Percentiles rank a stretch among this genome's conserved stretches.
Conservation (phyloP, 2,888 invertebrate species). For the Patella pellucida region DNA sequence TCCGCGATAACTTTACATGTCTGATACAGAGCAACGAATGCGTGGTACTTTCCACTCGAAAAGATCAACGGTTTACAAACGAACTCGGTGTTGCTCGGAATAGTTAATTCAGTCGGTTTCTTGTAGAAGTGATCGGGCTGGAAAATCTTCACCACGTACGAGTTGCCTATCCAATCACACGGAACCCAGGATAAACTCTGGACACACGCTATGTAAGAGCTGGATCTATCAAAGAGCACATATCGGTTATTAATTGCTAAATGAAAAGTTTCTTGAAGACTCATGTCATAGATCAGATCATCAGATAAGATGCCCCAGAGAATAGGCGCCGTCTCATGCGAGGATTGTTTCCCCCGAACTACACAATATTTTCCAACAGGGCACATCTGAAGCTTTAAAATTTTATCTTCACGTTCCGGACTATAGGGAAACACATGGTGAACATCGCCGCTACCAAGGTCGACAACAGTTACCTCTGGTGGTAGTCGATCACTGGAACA, state of each 20-base stretch:
- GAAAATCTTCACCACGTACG: slow-evolving; percentile 46
- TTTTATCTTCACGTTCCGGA: slow-evolving; percentile 37
- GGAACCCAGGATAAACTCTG: slow-evolving; percentile 47
- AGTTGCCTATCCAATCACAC: slow-evolving; percentile 51
- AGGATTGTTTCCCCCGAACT: slow-evolving; percentile 39
- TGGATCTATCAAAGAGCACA: slow-evolving; percentile 47
- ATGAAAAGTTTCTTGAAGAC: slow-evolving; percentile 5
- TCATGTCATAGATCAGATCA: slow-evolving; percentile 44
- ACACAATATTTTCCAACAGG: slow-evolving; percentile 50
- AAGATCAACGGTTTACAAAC: slow-evolving; percentile 44
- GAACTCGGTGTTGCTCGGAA: slow-evolving; percentile 50
- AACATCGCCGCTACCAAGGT: slow-evolving; percentile 46
- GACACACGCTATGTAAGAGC: slow-evolving; percentile 45
- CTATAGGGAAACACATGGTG: slow-evolving; percentile 51
- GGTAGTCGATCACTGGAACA: slow-evolving; percentile 42
- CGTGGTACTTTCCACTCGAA: slow-evolving; percentile 29
- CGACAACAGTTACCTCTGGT: slow-evolving; percentile 59
- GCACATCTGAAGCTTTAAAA: slow-evolving; percentile 48
- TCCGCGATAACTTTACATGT: slow-evolving; percentile 27
- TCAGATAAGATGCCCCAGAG: slow-evolving; percentile 45
- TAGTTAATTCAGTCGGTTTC: slow-evolving; percentile 31
- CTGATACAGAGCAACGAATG: slow-evolving; percentile 47
- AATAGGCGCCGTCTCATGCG: neutral
- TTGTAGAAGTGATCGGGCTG: slow-evolving; percentile 38
- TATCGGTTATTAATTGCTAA: slow-evolving; percentile 33